These are phyloP conservation scores for Atta texana DNA, from an alignment of 1,140 invertebrate genomes.

Conservation along the genomic window DNA sequence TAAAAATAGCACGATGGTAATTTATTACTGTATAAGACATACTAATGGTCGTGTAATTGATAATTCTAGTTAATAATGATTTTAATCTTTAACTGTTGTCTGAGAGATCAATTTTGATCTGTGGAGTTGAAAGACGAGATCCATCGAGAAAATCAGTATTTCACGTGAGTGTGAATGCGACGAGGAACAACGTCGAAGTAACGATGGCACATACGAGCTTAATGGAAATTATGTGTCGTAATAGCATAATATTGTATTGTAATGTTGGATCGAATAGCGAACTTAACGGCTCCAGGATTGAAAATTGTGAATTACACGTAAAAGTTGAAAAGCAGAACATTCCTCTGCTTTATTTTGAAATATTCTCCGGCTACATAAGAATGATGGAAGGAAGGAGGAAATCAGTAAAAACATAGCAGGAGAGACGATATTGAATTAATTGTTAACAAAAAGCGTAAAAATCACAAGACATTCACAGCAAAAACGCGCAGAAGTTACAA, in stretches of 20 bases:
- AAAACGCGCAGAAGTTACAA: constrained; percentile 62
- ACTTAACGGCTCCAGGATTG: constrained; percentile 77
- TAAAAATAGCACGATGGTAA: constrained; percentile 80
- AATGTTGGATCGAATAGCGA: constrained; percentile 68
- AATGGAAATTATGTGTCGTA: constrained; percentile 69
- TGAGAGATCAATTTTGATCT: constrained; percentile 85
- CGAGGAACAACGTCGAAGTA: constrained; percentile 29
- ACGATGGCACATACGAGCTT: constrained; percentile 75
- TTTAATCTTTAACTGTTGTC: constrained; percentile 85
- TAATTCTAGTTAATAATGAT: constrained; percentile 86
- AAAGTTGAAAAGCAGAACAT: constrained; percentile 76
- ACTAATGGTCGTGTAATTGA: constrained; percentile 82
- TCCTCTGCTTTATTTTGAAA: constrained; percentile 80
- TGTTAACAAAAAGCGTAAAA: constrained; percentile 84
- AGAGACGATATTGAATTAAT: constrained; percentile 84
- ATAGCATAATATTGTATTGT: constrained; percentile 66
- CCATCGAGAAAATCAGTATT: constrained; percentile 60
- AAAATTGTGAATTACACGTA: constrained; percentile 77
- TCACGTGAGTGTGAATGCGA: constrained; percentile 6
- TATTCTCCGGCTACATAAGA: constrained; percentile 77
- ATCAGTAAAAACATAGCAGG: constrained; percentile 74
- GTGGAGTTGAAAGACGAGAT: constrained; percentile 72
- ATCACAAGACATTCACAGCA: constrained; percentile 83
- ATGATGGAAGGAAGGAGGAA: constrained; percentile 59
- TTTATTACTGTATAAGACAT: constrained; percentile 81